Percentiles rank a stretch among this genome's conserved stretches.
Evolutionary conservation across 2,888 invertebrate species (phyloP).

Genomic region (Heterodera filipjevi): DNA sequence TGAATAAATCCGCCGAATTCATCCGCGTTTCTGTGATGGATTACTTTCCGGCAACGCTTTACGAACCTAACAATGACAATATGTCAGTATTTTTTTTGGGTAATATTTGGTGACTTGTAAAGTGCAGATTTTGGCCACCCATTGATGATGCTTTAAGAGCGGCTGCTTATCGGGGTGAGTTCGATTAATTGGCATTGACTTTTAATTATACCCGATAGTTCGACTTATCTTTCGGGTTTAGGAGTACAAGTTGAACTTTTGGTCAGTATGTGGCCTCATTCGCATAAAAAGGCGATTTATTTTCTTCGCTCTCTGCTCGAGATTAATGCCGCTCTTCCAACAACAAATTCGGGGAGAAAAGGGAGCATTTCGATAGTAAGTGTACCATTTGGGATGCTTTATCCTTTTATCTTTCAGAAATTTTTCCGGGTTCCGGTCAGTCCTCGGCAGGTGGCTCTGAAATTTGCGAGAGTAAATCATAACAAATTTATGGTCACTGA

Average conservation of each 20-base stretch:
- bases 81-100: conserved; percentile 27
- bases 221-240: neutral
- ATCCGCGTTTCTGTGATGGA: conserved; percentile 85
- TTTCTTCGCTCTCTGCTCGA: conserved; percentile 54
- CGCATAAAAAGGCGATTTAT: conserved; percentile 75
- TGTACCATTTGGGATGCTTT: no score
- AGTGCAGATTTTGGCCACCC: conserved; percentile 78
- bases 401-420: conserved; percentile 38
- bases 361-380: conserved; percentile 41
- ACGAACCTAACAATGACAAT: conserved; percentile 68
- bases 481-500: conserved; percentile 96
- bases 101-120: neutral
- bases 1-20: conserved; percentile 38
- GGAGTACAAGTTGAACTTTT: conserved; percentile 76
- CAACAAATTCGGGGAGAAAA: neutral
- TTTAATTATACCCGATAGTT: no score
- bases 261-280: conserved; percentile 83
- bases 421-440: conserved; percentile 40
- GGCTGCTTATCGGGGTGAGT: conserved; percentile 81
- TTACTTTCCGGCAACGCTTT: conserved; percentile 82
- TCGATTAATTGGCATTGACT: no score
- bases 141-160: conserved; percentile 85
- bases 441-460: conserved; percentile 29
- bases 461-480: conserved; percentile 83
- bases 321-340: conserved; percentile 29